Evolutionary conservation across 2,888 invertebrate genomes (phyloP).

Genomic region (Suillia variegata): DNA sequence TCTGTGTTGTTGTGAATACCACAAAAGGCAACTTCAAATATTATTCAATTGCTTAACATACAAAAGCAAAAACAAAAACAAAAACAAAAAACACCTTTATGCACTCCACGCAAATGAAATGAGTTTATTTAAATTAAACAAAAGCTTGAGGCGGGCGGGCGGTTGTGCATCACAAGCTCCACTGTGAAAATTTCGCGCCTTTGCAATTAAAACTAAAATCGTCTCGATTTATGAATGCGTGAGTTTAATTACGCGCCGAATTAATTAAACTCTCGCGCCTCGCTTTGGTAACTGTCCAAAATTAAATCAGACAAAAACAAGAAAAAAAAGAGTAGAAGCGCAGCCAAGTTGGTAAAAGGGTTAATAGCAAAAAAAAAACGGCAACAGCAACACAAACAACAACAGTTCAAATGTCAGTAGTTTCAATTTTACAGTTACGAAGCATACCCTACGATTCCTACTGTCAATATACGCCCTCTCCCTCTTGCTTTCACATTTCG

Average conservation of each 20-base stretch:
- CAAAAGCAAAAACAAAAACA: too few relatives aligned
- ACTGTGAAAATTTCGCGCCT: background rate
- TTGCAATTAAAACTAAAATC: background rate
- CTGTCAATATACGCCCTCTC: background rate
- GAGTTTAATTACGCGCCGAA: slow-evolving; percentile 27
- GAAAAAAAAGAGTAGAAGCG: slow-evolving; percentile 17
- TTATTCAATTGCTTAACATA: too few relatives aligned
- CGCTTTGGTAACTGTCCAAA: slow-evolving; percentile 6
- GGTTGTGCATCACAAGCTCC: too few relatives aligned
- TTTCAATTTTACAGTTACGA: slow-evolving; percentile 14
- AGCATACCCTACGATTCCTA: background rate
- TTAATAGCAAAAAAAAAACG: background rate
- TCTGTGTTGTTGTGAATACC: too few relatives aligned
- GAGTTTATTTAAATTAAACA: background rate
- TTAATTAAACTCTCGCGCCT: slow-evolving; percentile 32
- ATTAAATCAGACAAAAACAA: slow-evolving; percentile 19
- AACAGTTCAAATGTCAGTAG: slow-evolving; percentile 6
- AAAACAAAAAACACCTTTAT: too few relatives aligned
- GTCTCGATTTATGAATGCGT: slow-evolving; percentile 35
- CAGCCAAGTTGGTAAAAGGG: slow-evolving; percentile 10
- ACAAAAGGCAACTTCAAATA: too few relatives aligned
- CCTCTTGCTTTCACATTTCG: background rate
- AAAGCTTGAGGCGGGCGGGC: too few relatives aligned
- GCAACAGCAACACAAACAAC: background rate
- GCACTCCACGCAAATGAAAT: too few relatives aligned